Evolutionary conservation across 2,888 invertebrate genomes (phyloP), one percentile per base, ranked within the genome.

Genomic region (Noctua pronuba): DNA sequence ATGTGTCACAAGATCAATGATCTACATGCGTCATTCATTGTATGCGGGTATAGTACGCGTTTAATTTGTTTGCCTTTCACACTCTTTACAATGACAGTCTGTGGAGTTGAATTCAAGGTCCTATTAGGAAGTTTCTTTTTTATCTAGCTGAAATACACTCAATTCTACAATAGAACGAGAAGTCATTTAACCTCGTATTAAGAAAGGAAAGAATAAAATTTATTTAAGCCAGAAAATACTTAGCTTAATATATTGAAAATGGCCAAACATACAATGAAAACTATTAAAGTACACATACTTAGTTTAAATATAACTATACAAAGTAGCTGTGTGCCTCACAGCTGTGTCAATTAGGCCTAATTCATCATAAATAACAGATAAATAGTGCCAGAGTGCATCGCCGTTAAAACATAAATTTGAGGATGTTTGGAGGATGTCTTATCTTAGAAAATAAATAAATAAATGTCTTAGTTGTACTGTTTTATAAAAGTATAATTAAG

Each of bases 11-110:
- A 73, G 80, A 79, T 65, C 80, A 80, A 73, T 77, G 68, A 75
- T 79, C 75, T 68, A 28, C 18, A 24, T n/a, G 46, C 64, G 82
- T 62, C 74, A 73, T 73, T 71, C 49, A 60, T 52, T 65, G 41
- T 24, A 66, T 70, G 73, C 64, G 71, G 55, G 83, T 46, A 31
- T 16, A 49, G 58, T 62, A 41, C 35, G 44, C 35, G 1, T 60
- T 70, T 70, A 49, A 86, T 85, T 75, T 58, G 75, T 77, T 80
- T 62, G 77, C 28, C 55, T 60, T 70, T 44, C 44, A 16, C 52
- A 11, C 35, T 38, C 31, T 28, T 55, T 4, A 44, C 73, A 78
- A 82, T 79, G 52, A 62, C 71, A 78, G 24, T n/a, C n/a, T n/a
- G n/a, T 55, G 46, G 11, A 21, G 16, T 44, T 21, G 11, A 76